These are phyloP conservation scores for Sarcophaga variegata DNA, from an alignment of 2,888 invertebrate genomes.

Conservation along the genomic window DNA sequence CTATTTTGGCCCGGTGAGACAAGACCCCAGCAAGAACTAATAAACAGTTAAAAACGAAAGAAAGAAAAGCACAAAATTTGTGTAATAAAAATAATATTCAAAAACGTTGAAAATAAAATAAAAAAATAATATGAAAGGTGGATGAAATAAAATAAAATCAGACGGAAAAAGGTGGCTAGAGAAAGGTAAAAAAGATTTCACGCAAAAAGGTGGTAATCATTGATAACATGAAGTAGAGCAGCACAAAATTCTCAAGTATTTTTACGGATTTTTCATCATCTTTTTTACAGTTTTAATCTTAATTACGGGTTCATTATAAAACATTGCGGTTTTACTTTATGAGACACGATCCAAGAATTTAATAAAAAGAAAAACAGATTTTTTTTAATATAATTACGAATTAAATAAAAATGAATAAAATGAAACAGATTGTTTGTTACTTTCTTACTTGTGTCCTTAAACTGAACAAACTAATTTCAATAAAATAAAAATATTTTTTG, in stretches of 20 bases:
- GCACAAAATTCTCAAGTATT: conserved; percentile 49
- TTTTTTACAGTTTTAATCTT: conserved; percentile 40
- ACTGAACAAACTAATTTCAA: conserved; percentile 22
- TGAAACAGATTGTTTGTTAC: conserved; percentile 50
- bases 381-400: conserved; percentile 21
- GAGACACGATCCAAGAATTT: conserved; percentile 1
- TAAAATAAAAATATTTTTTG: conserved; percentile 11
- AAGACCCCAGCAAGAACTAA: conserved; percentile 33
- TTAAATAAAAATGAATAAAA: background rate
- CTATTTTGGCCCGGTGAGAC: background rate
- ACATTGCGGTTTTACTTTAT: conserved; percentile 50
- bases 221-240: conserved; percentile 54
- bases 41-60: conserved; percentile 20
- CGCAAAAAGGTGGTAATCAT: conserved; percentile 51
- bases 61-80: background rate
- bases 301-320: conserved; percentile 63
- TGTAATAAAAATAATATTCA: conserved; percentile 40
- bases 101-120: conserved; percentile 4
- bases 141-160: background rate
- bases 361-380: no score
- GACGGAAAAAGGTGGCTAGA: background rate
- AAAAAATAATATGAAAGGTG: background rate
- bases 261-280: conserved; percentile 26
- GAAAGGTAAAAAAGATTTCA: background rate
- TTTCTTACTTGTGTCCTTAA: conserved; percentile 20